A percentile compares a stretch with the other conserved stretches of the same genome.
phyloP scores from a whole-genome alignment of 2,888 invertebrate species.

The Myopa testacea region DNA sequence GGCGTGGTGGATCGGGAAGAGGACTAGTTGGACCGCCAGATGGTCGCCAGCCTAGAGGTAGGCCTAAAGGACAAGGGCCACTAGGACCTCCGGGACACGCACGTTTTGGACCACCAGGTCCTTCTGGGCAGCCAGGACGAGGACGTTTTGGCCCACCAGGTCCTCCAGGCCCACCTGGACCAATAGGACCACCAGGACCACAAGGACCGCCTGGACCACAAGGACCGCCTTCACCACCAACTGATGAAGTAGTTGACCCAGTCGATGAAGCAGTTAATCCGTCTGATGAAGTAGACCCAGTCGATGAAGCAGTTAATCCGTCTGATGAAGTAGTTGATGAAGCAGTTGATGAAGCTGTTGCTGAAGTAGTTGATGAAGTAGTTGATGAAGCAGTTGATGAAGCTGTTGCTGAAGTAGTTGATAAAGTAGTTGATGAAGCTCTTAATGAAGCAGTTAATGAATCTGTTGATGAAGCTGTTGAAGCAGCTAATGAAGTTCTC shows the following conservation, averaged over 20 bases:
- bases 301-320: neutral
- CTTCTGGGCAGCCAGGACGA: constrained; percentile 23
- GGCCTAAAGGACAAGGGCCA: constrained; percentile 17
- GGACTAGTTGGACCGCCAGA: constrained; percentile 4
- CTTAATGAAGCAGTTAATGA: too few species aligned
- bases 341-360: neutral
- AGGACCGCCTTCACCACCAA: neutral
- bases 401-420: neutral
- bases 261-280: neutral
- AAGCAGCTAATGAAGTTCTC: too few species aligned
- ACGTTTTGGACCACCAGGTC: constrained; percentile 18
- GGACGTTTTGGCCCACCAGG: constrained; percentile 14
- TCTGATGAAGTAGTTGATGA: neutral
- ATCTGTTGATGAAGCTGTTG: too few species aligned
- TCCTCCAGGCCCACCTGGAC: constrained; percentile 31
- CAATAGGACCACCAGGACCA: constrained; percentile 22
- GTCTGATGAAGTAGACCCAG: neutral
- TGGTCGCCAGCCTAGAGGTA: neutral
- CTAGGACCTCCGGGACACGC: constrained; percentile 24
- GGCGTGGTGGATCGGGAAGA: neutral
- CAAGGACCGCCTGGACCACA: constrained; percentile 21
- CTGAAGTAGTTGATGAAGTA: neutral
- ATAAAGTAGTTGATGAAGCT: too few species aligned
- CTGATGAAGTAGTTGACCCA: neutral
- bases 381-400: neutral